A percentile compares a stretch with the other conserved stretches of the same genome.
Conservation (phyloP, 2,888 invertebrate species). For the Lymantria monacha region DNA sequence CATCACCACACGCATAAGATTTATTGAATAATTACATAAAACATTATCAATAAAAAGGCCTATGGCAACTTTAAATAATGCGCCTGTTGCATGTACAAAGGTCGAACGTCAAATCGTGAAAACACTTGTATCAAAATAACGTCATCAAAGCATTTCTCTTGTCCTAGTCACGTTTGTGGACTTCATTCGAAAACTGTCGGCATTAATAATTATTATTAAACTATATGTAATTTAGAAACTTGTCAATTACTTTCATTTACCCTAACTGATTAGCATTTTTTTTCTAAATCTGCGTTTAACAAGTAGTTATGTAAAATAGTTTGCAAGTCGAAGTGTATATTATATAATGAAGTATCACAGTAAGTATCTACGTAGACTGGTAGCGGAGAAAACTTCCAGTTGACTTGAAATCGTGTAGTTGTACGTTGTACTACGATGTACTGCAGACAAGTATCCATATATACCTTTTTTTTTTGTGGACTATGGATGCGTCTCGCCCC, state of each 20-base stretch:
- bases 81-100: constrained; percentile 21
- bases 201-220: constrained; percentile 14
- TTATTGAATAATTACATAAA: constrained; percentile 16
- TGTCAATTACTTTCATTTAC: constrained; percentile 12
- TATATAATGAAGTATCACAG: constrained; percentile 18
- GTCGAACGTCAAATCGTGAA: constrained; percentile 35
- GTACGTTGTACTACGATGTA: constrained; percentile 39
- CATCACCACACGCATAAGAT: no score
- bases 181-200: constrained; percentile 8
- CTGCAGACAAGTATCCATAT: constrained; percentile 10
- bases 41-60: constrained; percentile 17
- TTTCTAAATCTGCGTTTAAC: constrained; percentile 16
- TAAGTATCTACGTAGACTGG: constrained; percentile 1
- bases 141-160: constrained; percentile 27
- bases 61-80: constrained; percentile 22
- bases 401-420: constrained; percentile 35
- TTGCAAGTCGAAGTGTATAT: constrained; percentile 20
- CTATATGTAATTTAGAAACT: constrained; percentile 11
- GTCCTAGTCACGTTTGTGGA: constrained; percentile 24
- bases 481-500: no score
- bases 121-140: constrained; percentile 23
- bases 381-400: constrained; percentile 36
- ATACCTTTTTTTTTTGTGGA: no score
- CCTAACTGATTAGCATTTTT: constrained; percentile 15
- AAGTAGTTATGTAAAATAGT: constrained; percentile 25